Evolutionary conservation across 2,888 invertebrate genomes (phyloP).

Genomic region (Caenorhabditis parvicauda): DNA sequence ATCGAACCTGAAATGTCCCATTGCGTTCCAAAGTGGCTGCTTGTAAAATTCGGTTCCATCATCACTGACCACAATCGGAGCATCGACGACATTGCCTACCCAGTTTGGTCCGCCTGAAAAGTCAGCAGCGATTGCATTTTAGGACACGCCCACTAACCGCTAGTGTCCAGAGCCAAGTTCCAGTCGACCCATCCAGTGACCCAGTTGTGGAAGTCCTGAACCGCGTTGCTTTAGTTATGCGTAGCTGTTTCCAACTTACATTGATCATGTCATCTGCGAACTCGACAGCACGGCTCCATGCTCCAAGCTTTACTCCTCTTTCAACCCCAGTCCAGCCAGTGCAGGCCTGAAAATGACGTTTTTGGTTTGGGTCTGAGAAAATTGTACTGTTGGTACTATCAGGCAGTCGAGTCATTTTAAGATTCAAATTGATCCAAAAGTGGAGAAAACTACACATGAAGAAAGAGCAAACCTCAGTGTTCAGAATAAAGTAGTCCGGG

Average conservation of each 20-base stretch:
- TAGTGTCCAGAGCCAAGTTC: conserved; percentile 77
- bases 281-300: conserved; percentile 74
- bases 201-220: conserved; percentile 75
- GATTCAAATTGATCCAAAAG: no score
- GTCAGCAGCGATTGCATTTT: no score
- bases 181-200: conserved; percentile 85
- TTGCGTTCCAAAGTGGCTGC: conserved; percentile 82
- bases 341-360: conserved; percentile 62
- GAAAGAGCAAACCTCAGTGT: conserved; percentile 85
- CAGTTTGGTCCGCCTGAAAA: conserved; percentile 83
- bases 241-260: neutral
- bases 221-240: no score
- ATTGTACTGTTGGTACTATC: neutral
- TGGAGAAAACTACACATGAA: no score
- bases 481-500: conserved; percentile 75
- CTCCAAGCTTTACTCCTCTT: conserved; percentile 71
- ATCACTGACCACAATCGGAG: conserved; percentile 73
- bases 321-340: conserved; percentile 36
- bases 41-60: conserved; percentile 73
- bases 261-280: conserved; percentile 69
- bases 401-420: no score
- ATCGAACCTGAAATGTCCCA: conserved; percentile 72
- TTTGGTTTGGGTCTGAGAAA: neutral
- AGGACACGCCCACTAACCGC: no score
- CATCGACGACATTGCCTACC: conserved; percentile 79